A percentile compares a stretch with the other conserved stretches of the same genome.
phyloP scores from a whole-genome alignment of 2,797 vertebrate species.

The Callimico goeldii region DNA sequence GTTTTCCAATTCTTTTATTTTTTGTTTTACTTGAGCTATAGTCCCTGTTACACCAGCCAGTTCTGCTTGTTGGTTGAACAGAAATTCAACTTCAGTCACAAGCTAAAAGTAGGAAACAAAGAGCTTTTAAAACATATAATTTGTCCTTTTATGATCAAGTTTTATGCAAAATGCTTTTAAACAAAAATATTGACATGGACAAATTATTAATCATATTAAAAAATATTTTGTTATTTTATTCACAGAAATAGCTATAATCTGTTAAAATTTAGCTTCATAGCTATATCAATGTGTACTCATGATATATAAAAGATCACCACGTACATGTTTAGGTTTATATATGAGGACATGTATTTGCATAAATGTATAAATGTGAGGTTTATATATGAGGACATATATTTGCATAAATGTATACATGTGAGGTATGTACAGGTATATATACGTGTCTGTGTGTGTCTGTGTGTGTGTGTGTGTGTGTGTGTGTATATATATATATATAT shows the following conservation, averaged over 20 bases:
- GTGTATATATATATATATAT: too few relatives aligned
- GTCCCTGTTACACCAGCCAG: conserved; percentile 87
- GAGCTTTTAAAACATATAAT: conserved; percentile 57
- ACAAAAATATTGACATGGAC: not conserved
- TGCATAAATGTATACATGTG: not conserved
- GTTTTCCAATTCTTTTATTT: conserved; percentile 87
- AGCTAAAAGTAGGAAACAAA: conserved; percentile 85
- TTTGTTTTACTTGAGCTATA: conserved; percentile 89
- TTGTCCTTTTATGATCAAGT: not conserved
- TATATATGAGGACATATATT: not conserved
- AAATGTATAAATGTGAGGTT: not conserved
- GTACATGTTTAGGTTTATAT: not conserved
- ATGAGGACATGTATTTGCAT: not conserved
- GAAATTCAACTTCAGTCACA: conserved; percentile 89
- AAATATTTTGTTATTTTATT: conserved; percentile 40
- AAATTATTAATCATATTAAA: not conserved
- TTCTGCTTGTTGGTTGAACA: conserved; percentile 89
- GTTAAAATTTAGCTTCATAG: conserved; percentile 1
- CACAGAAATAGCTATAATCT: conserved; percentile 18
- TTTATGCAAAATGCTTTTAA: not conserved
- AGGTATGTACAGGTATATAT: not conserved
- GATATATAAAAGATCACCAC: not conserved
- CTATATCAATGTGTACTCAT: not conserved
- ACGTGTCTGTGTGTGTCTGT: not conserved
- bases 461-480: too few relatives aligned